phyloP scores from a whole-genome alignment of 2,113 vertebrate genomes.

The Petromus typicus region DNA sequence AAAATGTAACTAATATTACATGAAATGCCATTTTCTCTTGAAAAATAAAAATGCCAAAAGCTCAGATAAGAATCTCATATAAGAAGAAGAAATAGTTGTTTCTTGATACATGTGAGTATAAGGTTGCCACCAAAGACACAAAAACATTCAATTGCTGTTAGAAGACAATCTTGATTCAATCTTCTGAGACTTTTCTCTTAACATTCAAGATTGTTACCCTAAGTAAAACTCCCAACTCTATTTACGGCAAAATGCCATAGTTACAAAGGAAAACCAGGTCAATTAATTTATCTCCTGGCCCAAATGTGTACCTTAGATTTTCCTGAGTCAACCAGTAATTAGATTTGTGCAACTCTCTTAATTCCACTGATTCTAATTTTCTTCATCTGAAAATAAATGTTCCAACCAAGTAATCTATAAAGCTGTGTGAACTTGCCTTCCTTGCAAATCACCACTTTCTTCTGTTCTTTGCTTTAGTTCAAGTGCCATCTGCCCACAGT shows the following conservation, averaged over 20 bases:
- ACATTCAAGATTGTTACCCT: background rate
- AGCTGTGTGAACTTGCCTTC: background rate
- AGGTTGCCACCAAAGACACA: too few species aligned
- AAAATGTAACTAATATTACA: slow-evolving; percentile 39
- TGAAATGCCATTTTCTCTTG: background rate
- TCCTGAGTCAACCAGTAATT: background rate
- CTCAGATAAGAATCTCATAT: slow-evolving; percentile 5
- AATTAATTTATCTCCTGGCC: background rate
- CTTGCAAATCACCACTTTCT: background rate
- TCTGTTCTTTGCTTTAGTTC: background rate
- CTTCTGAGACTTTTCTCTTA: background rate
- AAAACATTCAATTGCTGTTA: background rate
- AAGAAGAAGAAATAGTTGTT: background rate
- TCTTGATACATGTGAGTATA: background rate
- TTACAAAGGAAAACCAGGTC: background rate
- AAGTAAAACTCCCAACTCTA: background rate
- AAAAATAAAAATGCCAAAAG: background rate
- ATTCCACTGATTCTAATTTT: background rate
- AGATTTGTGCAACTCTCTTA: background rate
- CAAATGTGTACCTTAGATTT: background rate
- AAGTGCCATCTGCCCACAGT: background rate
- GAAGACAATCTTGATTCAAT: background rate
- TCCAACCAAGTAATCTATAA: slow-evolving; percentile 20
- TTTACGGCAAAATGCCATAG: background rate
- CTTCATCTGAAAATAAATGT: background rate